Conservation (phyloP, 1,140 invertebrate species). For the Melitaea cinxia region DNA sequence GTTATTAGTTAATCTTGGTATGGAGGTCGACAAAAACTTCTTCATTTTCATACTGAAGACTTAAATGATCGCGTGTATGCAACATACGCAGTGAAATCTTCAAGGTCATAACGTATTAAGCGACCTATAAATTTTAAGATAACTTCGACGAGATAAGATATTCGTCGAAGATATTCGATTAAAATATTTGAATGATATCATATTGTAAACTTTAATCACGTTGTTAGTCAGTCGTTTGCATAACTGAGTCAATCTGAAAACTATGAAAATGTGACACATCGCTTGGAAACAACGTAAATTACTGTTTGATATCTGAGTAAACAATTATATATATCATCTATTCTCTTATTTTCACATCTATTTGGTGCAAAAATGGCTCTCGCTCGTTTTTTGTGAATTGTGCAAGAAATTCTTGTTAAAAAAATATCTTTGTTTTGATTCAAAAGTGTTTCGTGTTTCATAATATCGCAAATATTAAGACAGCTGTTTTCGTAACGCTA, state of each 20-base stretch:
- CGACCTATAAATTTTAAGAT: slow-evolving; percentile 53
- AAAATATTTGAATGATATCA: slow-evolving; percentile 64
- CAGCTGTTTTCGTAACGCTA: background rate
- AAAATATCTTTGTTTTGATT: slow-evolving; percentile 34
- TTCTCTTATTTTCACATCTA: slow-evolving; percentile 9
- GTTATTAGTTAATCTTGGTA: slow-evolving; percentile 50
- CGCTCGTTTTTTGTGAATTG: background rate
- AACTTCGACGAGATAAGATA: slow-evolving; percentile 49
- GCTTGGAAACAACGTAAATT: slow-evolving; percentile 30
- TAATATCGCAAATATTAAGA: slow-evolving; percentile 16
- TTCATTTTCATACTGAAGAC: background rate
- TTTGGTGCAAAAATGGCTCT: slow-evolving; percentile 8
- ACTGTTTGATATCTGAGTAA: slow-evolving; percentile 36
- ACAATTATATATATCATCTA: slow-evolving; percentile 31
- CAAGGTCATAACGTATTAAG: slow-evolving; percentile 35
- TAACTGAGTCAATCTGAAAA: slow-evolving; percentile 64
- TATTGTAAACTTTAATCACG: slow-evolving; percentile 46
- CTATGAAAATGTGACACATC: slow-evolving; percentile 54
- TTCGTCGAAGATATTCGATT: slow-evolving; percentile 59
- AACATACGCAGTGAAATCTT: background rate
- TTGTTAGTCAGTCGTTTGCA: slow-evolving; percentile 60
- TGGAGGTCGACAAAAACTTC: background rate
- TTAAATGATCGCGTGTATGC: background rate
- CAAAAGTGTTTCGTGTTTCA: slow-evolving; percentile 43
- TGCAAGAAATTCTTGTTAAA: slow-evolving; percentile 6